These are phyloP conservation scores for Eulemur macaco DNA, from an alignment of 2,113 vertebrate genomes.

Conservation along the genomic window DNA sequence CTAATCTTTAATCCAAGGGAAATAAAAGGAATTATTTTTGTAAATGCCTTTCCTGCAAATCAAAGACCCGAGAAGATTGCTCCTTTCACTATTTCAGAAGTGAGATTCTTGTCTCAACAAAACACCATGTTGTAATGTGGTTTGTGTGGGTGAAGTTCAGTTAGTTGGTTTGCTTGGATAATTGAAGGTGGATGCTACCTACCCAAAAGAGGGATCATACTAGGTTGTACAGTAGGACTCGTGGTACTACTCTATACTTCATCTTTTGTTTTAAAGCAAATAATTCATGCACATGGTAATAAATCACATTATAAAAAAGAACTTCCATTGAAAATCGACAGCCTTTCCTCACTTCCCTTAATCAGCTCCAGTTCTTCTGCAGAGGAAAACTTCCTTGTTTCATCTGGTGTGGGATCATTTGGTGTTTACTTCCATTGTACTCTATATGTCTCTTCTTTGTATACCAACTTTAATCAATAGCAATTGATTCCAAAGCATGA, in stretches of 20 bases:
- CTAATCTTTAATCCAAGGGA: conserved; percentile 39
- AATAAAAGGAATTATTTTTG: conserved; percentile 13
- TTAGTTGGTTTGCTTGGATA: background rate
- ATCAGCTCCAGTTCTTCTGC: background rate
- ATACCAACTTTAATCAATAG: background rate
- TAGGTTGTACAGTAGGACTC: background rate
- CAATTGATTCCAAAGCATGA: background rate
- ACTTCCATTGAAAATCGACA: background rate
- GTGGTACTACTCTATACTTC: background rate
- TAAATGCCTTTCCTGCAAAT: conserved; percentile 17
- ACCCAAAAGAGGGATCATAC: background rate
- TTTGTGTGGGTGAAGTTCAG: background rate
- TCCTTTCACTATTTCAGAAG: background rate
- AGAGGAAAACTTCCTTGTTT: background rate
- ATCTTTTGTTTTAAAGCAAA: conserved; percentile 16
- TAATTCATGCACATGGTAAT: background rate
- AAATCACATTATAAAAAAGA: conserved; percentile 6
- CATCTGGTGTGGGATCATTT: background rate
- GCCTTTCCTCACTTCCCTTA: background rate
- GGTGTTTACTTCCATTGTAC: background rate
- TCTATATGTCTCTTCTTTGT: background rate
- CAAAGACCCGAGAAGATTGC: conserved; percentile 18
- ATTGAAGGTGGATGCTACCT: background rate
- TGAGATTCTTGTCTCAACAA: background rate
- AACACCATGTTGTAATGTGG: background rate